Base-by-base conservation (phyloP, 2,797 vertebrate species). In the Fratercula arctica region DNA sequence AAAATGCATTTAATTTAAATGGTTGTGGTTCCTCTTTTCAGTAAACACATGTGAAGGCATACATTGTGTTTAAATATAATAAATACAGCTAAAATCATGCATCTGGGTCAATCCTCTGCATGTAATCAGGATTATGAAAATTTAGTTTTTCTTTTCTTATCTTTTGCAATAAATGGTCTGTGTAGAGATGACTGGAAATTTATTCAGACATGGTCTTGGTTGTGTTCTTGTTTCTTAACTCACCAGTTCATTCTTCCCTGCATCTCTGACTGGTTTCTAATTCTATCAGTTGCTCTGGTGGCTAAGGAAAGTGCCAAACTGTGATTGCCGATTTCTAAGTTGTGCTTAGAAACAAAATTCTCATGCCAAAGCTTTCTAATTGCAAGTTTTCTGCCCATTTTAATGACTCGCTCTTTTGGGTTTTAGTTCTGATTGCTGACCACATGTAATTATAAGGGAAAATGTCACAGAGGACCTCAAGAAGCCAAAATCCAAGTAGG, bases 81-180 rank as follows among this genome's bases (percentile, higher is more conserved):
- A 95, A 95, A 95, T 85, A 94, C 90, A 92, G 94, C 89, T 96
- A 94, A 97, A 96, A 95, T 91, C 93, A 97, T 95, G 94, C 93
- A 97, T 96, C 95, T 97, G 81, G 96, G 96, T 97, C 96, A 97
- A 96, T 97, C 93, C 93, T 79, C 89, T 73, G 90, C 90, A 96
- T 97, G 89, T 94, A 97, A 97, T 95, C 90, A 95, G 93, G 95
- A 96, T 97, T 97, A 97, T 97, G 95, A 96, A 97, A 97, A 97
- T 97, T 81, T 31, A 48, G 61, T 50, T 96, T 95, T 92, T 75
- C 61, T 81, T 91, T 64, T 80, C 94, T 93, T 96, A 94, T 97
- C 94, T 95, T 95, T 93, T 63, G 90, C 93, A 96, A 94, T 94
- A 94, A 94, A 89, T 79, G 54, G 82, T 88, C 90, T 96, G 28